Base-by-base conservation (phyloP, 2,888 invertebrate species). In the Trissoscelio sp. region DNA sequence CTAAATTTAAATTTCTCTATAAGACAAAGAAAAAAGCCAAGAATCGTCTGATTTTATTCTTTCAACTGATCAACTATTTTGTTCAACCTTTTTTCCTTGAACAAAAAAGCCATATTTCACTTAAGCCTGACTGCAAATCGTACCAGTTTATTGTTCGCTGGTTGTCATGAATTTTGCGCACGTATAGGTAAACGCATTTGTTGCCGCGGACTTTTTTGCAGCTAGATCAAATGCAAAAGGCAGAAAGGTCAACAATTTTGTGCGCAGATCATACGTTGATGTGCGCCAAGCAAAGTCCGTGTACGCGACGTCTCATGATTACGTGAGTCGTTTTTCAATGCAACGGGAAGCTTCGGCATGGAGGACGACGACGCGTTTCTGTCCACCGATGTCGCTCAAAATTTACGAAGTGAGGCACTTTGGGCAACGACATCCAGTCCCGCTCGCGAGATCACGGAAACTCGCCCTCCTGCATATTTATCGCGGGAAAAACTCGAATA, bases 191-290 rank as follows among this genome's bases (percentile, higher is more conserved):
- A 64, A 55, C 46, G 75, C 51, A 67, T 75, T 48, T 67, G 58
- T 31, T 58, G 58, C 16, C 9, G 46, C 57, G 24, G 57, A n/a
- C 18, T 53, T 62, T 66, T 70, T 62, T 73, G 67, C 48, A 53
- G 78, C 64, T 78, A 64, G 69, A 78, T 78, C 70, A 70, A 77
- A 77, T 39, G 62, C 62, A 69, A 70, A 55, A 62, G 74, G 5
- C 69, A 28, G 70, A 78, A 78, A 77, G 77, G 77, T 69, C 77
- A 78, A 64, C 70, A 78, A 70, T 70, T 70, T 78, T 69, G 70
- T 78, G 78, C 78, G 78, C 62, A 62, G 55, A 78, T 69, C 24
- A 60, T 78, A 37, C 55, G 46, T 62, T 24, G 48, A 46, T 28
- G 53, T 60, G 53, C 51, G 37, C 22, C 62, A 46, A n/a, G 57